Percentiles rank a stretch among this genome's conserved stretches.
Conservation (phyloP, 2,888 invertebrate genomes). For the Hyposoter dolosus region DNA sequence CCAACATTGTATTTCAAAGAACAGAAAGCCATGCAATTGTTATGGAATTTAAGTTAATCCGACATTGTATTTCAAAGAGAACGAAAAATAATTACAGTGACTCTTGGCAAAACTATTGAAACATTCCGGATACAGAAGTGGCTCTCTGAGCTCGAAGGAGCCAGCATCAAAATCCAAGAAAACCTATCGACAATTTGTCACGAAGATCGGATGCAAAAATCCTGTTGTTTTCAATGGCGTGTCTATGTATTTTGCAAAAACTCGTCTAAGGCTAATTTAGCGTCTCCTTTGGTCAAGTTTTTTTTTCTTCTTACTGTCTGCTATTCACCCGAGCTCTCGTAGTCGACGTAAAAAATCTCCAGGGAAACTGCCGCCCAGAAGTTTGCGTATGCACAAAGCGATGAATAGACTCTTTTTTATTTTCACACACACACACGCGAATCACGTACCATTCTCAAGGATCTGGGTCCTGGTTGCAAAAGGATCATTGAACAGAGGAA, state of each 20-base stretch:
- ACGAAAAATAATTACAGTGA: background rate
- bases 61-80: too few species aligned
- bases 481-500: slow-evolving; percentile 24
- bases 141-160: background rate
- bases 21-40: background rate
- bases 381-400: background rate
- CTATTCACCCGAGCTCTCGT: background rate
- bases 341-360: background rate
- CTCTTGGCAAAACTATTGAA: background rate
- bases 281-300: background rate
- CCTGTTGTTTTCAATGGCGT: background rate
- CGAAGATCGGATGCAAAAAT: background rate
- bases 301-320: background rate
- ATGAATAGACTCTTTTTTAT: slow-evolving; percentile 21
- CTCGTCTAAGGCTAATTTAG: background rate
- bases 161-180: background rate
- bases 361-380: background rate
- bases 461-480: slow-evolving; percentile 22
- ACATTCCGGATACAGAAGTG: background rate
- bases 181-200: background rate
- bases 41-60: background rate
- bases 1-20: background rate
- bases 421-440: background rate
- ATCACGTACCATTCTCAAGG: background rate
- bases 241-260: slow-evolving; percentile 25